A percentile compares a stretch with the other conserved stretches of the same genome.
These are phyloP conservation scores for Caenorhabditis sp. DNA, from an alignment of 2,888 invertebrate species.

Conservation along the genomic window DNA sequence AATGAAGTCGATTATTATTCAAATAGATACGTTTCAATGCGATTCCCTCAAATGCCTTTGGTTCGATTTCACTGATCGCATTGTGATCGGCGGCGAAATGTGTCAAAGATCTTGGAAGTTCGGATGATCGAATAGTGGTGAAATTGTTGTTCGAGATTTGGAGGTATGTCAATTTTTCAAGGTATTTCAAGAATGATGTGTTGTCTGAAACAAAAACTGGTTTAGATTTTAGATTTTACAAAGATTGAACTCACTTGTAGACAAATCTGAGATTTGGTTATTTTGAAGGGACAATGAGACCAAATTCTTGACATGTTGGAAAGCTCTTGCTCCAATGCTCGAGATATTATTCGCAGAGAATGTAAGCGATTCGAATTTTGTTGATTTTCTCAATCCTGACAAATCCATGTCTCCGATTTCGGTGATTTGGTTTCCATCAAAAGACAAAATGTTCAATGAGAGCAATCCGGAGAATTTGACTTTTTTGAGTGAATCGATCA, in stretches of 20 bases:
- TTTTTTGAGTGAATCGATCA: slow-evolving; percentile 49
- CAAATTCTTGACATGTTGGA: slow-evolving; percentile 38
- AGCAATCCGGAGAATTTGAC: slow-evolving; percentile 52
- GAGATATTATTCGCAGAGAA: slow-evolving; percentile 52
- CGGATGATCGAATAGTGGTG: slow-evolving; percentile 34
- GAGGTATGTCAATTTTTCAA: slow-evolving; percentile 71
- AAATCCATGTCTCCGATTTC: slow-evolving; percentile 61
- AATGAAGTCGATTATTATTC: slow-evolving; percentile 65
- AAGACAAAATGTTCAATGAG: slow-evolving; percentile 46
- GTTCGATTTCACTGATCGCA: slow-evolving; percentile 49
- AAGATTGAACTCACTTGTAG: slow-evolving; percentile 14
- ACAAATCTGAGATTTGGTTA: slow-evolving; percentile 40
- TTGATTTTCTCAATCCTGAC: slow-evolving; percentile 40
- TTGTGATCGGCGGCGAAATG: slow-evolving; percentile 52
- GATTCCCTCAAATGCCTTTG: slow-evolving; percentile 56
- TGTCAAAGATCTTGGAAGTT: slow-evolving; percentile 46
- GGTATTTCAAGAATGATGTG: slow-evolving; percentile 67
- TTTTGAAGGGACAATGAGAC: slow-evolving; percentile 44
- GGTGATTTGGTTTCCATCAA: slow-evolving; percentile 59
- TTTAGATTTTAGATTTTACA: not conserved
- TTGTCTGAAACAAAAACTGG: slow-evolving; percentile 23
- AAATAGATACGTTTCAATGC: slow-evolving; percentile 57
- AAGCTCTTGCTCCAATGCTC: slow-evolving; percentile 40
- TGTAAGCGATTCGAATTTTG: slow-evolving; percentile 39
- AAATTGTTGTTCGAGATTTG: slow-evolving; percentile 73